Conservation (phyloP, 1,140 invertebrate species). For the Trissolcus basalis region DNA sequence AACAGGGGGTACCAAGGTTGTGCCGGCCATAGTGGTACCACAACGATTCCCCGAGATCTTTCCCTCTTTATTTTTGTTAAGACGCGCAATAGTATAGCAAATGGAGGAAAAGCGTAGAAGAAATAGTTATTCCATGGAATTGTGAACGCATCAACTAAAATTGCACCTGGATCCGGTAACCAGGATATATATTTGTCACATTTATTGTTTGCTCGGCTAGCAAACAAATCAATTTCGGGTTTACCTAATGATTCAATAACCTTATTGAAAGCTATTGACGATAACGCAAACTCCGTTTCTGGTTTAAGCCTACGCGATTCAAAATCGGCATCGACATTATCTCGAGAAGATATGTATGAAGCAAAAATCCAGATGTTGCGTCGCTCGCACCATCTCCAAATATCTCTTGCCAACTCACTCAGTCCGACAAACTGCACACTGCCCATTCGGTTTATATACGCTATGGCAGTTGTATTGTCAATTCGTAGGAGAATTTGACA, state of each 20-base stretch:
- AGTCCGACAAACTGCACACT: too few species aligned
- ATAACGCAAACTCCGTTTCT: not conserved
- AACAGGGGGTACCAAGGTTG: not conserved
- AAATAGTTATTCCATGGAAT: not conserved
- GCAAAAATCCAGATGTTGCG: too few species aligned
- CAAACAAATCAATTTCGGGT: not conserved
- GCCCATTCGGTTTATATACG: not conserved
- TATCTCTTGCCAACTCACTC: too few species aligned
- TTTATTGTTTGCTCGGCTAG: not conserved
- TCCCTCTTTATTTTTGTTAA: not conserved
- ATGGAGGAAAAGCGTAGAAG: not conserved
- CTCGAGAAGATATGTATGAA: not conserved
- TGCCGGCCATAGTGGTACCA: conserved; percentile 1
- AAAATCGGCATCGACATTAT: not conserved
- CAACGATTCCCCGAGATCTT: not conserved
- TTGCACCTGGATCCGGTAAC: not conserved
- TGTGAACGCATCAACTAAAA: not conserved
- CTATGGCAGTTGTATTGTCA: not conserved
- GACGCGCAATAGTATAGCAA: not conserved
- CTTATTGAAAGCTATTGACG: not conserved
- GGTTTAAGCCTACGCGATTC: not conserved
- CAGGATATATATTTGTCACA: not conserved
- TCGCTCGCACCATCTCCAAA: too few species aligned
- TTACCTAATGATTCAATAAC: not conserved
- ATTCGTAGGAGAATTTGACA: not conserved